A percentile compares a stretch with the other conserved stretches of the same genome.
Evolutionary conservation across 1,140 invertebrate species (phyloP).

Genomic region (Megathymus violae): DNA sequence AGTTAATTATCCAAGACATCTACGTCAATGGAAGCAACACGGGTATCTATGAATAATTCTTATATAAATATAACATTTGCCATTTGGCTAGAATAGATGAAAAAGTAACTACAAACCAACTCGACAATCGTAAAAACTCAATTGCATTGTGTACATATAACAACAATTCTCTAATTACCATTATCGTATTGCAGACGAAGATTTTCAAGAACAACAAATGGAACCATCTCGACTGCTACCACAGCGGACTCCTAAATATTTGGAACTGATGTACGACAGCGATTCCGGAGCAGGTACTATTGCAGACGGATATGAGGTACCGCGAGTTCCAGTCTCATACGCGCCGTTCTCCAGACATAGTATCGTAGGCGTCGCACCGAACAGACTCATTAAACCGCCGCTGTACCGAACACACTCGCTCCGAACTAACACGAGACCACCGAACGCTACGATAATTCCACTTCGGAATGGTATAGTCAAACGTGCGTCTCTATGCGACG

Average conservation of each 20-base stretch:
- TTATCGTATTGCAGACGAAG: conserved; percentile 61
- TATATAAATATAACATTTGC: too few relatives aligned
- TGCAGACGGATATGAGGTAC: conserved; percentile 85
- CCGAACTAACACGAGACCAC: conserved; percentile 53
- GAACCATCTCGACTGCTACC: conserved; percentile 67
- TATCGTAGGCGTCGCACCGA: conserved; percentile 69
- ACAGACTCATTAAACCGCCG: conserved; percentile 59
- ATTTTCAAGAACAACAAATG: conserved; percentile 70
- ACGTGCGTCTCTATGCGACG: conserved; percentile 63
- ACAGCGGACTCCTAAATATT: conserved; percentile 83
- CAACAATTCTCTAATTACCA: too few relatives aligned
- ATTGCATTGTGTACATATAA: too few relatives aligned
- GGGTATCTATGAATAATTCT: too few relatives aligned
- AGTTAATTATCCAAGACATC: too few relatives aligned
- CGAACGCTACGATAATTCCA: conserved; percentile 71
- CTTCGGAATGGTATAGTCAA: conserved; percentile 63
- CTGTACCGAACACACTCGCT: conserved; percentile 65
- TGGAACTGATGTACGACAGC: conserved; percentile 84
- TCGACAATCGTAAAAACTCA: too few relatives aligned
- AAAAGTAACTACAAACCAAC: not conserved
- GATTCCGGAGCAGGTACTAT: conserved; percentile 65
- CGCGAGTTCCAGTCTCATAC: conserved; percentile 66
- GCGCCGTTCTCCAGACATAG: conserved; percentile 64
- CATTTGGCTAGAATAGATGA: conserved; percentile 1
- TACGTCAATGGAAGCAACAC: too few relatives aligned